These are phyloP conservation scores for Himalopsyche kuldschensis DNA, from an alignment of 2,888 invertebrate genomes.

Conservation along the genomic window DNA sequence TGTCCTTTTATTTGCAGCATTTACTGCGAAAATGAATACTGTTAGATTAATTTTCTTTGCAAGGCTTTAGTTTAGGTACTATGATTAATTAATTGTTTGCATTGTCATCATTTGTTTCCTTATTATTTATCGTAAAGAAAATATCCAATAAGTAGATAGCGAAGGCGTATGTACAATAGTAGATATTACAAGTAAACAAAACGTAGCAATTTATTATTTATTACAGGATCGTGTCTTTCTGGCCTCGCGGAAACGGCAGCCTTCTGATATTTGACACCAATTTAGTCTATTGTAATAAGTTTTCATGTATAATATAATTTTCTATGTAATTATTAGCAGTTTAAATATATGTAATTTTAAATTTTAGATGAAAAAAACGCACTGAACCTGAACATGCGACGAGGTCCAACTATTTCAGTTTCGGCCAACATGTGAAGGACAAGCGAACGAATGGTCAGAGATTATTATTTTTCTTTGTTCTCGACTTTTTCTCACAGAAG, in stretches of 20 bases:
- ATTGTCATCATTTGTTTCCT: too few relatives aligned
- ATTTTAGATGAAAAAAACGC: background rate
- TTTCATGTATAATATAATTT: background rate
- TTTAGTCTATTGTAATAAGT: background rate
- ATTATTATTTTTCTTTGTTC: background rate
- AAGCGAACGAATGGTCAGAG: background rate
- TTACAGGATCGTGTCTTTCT: background rate
- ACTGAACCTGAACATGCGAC: background rate
- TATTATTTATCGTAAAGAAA: too few relatives aligned
- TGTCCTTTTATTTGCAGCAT: too few relatives aligned
- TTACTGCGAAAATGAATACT: too few relatives aligned
- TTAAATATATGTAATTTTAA: background rate
- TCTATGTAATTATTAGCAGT: background rate
- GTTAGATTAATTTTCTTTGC: too few relatives aligned
- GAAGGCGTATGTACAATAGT: too few relatives aligned
- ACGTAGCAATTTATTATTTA: background rate
- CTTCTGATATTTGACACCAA: background rate
- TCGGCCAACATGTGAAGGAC: background rate
- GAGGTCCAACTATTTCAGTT: background rate
- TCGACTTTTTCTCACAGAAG: background rate
- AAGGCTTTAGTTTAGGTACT: too few relatives aligned
- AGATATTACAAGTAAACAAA: background rate
- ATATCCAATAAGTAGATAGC: too few relatives aligned
- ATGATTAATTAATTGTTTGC: too few relatives aligned
- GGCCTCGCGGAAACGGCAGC: background rate